A percentile compares a stretch with the other conserved stretches of the same genome.
Evolutionary conservation across 2,797 vertebrate genomes (phyloP).

Genomic region (Takifugu ocellatus): DNA sequence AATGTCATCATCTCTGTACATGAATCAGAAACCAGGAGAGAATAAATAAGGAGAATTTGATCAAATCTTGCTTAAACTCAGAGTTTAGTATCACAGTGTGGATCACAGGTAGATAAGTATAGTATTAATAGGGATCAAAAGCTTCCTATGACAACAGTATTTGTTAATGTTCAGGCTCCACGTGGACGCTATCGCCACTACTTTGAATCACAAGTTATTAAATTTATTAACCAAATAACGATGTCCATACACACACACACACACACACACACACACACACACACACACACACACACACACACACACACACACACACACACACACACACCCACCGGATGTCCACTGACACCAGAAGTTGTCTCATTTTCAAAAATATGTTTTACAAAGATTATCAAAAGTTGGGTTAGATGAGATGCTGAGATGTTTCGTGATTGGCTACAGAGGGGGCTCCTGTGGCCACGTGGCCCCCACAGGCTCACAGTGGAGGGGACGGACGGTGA

Average conservation of each 20-base stretch:
- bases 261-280: too few relatives aligned
- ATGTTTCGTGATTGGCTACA: conserved; percentile 34
- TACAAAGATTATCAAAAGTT: conserved; percentile 66
- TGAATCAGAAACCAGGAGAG: conserved; percentile 26
- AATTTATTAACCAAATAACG: conserved; percentile 61
- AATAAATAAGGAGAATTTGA: conserved; percentile 17
- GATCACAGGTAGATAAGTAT: conserved; percentile 40
- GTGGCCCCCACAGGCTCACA: conserved; percentile 44
- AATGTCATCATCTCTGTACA: conserved; percentile 22
- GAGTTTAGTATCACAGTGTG: conserved; percentile 61
- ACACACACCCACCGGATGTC: conserved; percentile 13
- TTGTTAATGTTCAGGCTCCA: conserved; percentile 1
- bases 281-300: too few relatives aligned
- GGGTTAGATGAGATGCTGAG: conserved; percentile 11
- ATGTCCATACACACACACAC: conserved; percentile 12
- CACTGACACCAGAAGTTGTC: conserved; percentile 9
- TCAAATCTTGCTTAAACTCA: conserved; percentile 11
- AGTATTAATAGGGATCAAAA: too few relatives aligned
- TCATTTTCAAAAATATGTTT: conserved; percentile 38
- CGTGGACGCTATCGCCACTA: conserved; percentile 25
- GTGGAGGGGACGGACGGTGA: conserved; percentile 27
- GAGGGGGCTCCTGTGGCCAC: conserved; percentile 3
- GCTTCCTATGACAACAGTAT: conserved; percentile 1
- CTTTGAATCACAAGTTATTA: conserved; percentile 41
- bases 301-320: neutral